phyloP scores from a whole-genome alignment of 2,113 vertebrate species.

The Chamaea fasciata region DNA sequence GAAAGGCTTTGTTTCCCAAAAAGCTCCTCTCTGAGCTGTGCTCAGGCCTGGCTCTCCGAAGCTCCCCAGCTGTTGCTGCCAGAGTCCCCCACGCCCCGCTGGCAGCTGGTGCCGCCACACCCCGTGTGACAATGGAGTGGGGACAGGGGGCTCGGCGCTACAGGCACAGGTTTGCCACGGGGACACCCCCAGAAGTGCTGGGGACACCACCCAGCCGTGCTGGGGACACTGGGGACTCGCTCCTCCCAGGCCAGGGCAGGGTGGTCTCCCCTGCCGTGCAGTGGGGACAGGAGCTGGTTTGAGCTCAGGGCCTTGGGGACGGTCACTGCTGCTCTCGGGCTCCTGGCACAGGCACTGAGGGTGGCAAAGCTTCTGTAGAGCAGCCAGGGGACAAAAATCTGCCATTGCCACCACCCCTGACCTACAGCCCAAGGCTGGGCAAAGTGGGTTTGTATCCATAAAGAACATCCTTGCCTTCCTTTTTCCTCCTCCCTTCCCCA shows the following conservation, averaged over 20 bases:
- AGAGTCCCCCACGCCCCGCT: background rate
- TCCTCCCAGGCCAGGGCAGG: background rate
- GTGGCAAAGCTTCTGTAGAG: background rate
- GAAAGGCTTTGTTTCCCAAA: conserved; percentile 46
- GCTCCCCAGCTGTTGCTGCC: conserved; percentile 23
- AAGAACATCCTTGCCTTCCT: background rate
- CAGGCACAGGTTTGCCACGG: background rate
- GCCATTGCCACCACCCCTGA: background rate
- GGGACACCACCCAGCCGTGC: accelerated
- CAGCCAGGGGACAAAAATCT: background rate
- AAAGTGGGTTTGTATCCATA: accelerated
- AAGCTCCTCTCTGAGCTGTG: background rate
- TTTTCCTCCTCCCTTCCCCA: background rate
- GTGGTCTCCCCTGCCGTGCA: accelerated
- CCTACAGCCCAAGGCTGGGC: background rate
- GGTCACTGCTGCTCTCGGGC: background rate
- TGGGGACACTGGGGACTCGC: background rate
- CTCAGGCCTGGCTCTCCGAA: background rate
- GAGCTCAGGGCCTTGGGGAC: background rate
- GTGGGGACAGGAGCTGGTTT: background rate
- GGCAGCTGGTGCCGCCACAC: background rate
- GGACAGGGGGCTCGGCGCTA: background rate
- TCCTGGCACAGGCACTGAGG: background rate
- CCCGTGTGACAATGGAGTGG: accelerated
- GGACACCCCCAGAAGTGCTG: background rate